These are phyloP conservation scores for Meloidogyne floridensis DNA, from an alignment of 1,140 invertebrate species.

Conservation along the genomic window DNA sequence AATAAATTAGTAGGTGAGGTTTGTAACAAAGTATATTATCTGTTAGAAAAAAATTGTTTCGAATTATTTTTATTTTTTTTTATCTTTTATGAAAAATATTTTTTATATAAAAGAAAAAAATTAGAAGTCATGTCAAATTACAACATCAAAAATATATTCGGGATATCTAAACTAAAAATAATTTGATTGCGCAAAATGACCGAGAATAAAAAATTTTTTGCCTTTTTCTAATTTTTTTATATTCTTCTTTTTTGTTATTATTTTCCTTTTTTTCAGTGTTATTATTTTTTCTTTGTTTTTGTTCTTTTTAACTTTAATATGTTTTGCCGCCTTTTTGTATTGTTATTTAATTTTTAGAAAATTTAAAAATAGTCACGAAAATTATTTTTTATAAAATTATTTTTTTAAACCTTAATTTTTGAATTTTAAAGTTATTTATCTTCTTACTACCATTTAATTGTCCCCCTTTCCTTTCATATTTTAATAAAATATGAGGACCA, in stretches of 20 bases:
- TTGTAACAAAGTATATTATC: too few relatives aligned
- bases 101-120: too few relatives aligned
- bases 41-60: too few relatives aligned
- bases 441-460: too few relatives aligned
- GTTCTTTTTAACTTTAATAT: neutral
- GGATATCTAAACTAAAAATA: neutral
- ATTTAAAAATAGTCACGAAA: neutral
- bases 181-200: conserved; percentile 5
- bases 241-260: neutral
- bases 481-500: too few relatives aligned
- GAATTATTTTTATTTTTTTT: too few relatives aligned
- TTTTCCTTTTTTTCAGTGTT: neutral
- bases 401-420: neutral
- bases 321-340: neutral
- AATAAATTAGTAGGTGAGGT: too few relatives aligned
- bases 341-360: neutral
- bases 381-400: neutral
- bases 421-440: neutral
- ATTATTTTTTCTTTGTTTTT: too few relatives aligned
- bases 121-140: neutral
- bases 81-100: too few relatives aligned
- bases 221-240: neutral
- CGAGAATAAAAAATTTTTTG: neutral
- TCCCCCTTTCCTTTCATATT: too few relatives aligned
- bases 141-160: neutral